Evolutionary conservation across 2,888 invertebrate genomes (phyloP).

Genomic region (Encarsia formosa): DNA sequence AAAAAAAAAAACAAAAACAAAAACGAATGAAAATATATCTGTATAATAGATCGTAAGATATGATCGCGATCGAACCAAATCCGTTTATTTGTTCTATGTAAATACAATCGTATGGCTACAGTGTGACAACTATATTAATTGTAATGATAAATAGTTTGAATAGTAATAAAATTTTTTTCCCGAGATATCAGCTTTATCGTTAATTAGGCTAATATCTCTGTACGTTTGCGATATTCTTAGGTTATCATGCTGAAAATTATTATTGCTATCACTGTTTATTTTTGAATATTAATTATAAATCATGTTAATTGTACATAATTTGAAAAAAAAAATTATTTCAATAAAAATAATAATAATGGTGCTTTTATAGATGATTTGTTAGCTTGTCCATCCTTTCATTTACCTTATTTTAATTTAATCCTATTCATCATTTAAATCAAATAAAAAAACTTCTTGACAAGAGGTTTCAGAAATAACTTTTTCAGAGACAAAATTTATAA

Average conservation of each 20-base stretch:
- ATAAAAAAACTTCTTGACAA: no score
- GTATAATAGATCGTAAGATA: not conserved
- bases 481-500: no score
- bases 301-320: conserved; percentile 46
- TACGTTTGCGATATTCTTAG: conserved; percentile 40
- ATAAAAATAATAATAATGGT: conserved; percentile 47
- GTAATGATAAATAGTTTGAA: conserved; percentile 12
- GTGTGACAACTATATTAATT: conserved; percentile 15
- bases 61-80: conserved; percentile 17
- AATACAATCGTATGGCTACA: conserved; percentile 20
- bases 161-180: conserved; percentile 17
- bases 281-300: conserved; percentile 38
- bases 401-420: not conserved
- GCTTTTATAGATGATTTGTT: conserved; percentile 41
- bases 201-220: conserved; percentile 26
- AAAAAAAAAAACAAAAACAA: conserved; percentile 1
- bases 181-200: conserved; percentile 27
- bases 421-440: not conserved
- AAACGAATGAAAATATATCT: conserved; percentile 1
- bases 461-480: no score
- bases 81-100: conserved; percentile 26
- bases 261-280: conserved; percentile 36
- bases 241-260: conserved; percentile 40
- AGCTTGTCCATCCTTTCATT: conserved; percentile 11
- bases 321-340: conserved; percentile 37